These are phyloP conservation scores for Emydoidea blandingii DNA, from an alignment of 2,797 vertebrate genomes.

Conservation along the genomic window DNA sequence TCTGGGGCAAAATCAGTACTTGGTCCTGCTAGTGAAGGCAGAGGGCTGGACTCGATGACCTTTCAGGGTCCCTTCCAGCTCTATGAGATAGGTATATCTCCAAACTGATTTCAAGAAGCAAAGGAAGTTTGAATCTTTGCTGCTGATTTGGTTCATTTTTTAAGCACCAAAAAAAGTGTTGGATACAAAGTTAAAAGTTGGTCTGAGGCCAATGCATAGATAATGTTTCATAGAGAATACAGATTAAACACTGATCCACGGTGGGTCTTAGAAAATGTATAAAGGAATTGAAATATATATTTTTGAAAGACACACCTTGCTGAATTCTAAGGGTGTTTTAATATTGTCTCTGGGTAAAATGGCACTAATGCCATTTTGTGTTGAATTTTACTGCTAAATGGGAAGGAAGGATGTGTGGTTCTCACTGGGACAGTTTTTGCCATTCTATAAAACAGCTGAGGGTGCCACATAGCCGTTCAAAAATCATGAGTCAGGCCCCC, in stretches of 20 bases:
- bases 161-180: background rate
- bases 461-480: slow-evolving; percentile 37
- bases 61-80: too few species aligned
- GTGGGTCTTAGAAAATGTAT: background rate
- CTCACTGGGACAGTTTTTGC: background rate
- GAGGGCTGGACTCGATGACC: too few species aligned
- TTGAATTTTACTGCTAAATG: background rate
- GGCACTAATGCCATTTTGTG: background rate
- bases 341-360: slow-evolving; percentile 53
- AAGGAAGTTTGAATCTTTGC: background rate
- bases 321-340: slow-evolving; percentile 59
- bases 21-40: too few species aligned
- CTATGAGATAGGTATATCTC: too few species aligned
- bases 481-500: slow-evolving; percentile 52
- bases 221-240: background rate
- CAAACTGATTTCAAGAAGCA: background rate
- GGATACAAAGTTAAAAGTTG: background rate
- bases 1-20: too few species aligned
- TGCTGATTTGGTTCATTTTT: background rate
- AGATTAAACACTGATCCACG: background rate
- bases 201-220: background rate
- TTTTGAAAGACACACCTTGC: slow-evolving; percentile 14
- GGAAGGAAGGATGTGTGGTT: background rate
- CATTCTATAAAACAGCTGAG: background rate
- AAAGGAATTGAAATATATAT: background rate